Evolutionary conservation across 92 coral and sea anemone genomes (phyloP).

Genomic region (Zoanthus gigantus): DNA sequence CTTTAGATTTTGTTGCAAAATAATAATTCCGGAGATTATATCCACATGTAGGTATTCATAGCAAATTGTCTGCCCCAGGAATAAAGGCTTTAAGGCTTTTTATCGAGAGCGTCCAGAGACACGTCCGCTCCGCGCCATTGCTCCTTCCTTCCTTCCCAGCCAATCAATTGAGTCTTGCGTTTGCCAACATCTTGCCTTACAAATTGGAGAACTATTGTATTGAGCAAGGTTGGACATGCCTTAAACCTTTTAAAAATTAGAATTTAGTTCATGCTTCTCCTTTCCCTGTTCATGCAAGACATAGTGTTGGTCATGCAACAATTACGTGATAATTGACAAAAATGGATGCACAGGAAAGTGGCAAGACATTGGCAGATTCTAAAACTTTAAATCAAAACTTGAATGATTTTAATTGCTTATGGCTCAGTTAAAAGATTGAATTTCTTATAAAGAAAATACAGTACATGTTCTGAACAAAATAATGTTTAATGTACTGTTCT

Average conservation of each 20-base stretch:
- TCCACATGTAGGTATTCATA: too few relatives aligned
- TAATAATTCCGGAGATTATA: too few relatives aligned
- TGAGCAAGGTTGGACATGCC: conserved; percentile 5
- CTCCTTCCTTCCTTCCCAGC: too few relatives aligned
- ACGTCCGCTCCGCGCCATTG: too few relatives aligned
- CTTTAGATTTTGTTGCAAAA: too few relatives aligned
- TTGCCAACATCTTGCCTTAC: conserved; percentile 6
- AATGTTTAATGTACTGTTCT: neutral
- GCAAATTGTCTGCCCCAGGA: too few relatives aligned
- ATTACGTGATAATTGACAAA: neutral
- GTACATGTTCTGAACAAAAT: conserved; percentile 3
- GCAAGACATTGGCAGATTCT: conserved; percentile 2
- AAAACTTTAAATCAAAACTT: neutral
- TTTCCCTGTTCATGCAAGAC: too few relatives aligned
- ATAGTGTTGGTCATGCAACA: neutral
- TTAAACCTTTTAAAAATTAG: conserved; percentile 11
- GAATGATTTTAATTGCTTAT: conserved; percentile 4
- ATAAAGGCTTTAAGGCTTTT: too few relatives aligned
- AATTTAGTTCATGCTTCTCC: conserved; percentile 3
- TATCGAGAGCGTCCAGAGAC: too few relatives aligned
- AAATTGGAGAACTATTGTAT: conserved; percentile 10
- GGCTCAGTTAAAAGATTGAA: neutral
- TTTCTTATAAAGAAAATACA: conserved; percentile 4
- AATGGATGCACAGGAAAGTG: conserved; percentile 6
- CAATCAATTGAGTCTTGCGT: conserved; percentile 5